Conservation (phyloP, 1,140 invertebrate species). For the Heterodera schachtii region DNA sequence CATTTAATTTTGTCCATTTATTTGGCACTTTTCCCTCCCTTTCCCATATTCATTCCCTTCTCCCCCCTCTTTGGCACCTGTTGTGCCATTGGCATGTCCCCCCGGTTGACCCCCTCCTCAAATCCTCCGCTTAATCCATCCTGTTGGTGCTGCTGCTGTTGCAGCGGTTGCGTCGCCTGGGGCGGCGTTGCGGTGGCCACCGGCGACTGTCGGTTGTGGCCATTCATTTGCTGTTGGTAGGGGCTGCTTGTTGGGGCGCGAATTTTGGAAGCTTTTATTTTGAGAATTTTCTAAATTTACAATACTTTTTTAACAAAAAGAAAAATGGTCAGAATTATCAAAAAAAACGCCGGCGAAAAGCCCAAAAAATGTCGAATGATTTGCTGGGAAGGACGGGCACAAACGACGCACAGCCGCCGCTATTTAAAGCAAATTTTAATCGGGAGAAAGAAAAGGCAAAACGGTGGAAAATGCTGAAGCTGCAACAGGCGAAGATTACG, state of each 20-base stretch:
- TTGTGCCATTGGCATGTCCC: neutral
- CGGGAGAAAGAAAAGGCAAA: neutral
- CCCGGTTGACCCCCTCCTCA: neutral
- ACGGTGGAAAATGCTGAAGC: neutral
- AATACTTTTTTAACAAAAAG: neutral
- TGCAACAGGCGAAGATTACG: neutral
- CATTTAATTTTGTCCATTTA: no score
- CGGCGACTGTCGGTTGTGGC: neutral
- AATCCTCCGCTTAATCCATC: neutral
- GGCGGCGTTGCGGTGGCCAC: neutral
- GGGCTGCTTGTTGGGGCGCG: neutral
- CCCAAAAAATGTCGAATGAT: neutral
- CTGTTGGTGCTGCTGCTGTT: neutral
- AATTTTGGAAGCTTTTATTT: neutral
- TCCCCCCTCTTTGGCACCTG: no score
- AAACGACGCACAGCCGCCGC: neutral
- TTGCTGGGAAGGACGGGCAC: neutral
- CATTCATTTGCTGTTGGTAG: constrained; percentile 3
- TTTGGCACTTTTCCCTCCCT: no score
- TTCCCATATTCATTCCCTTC: no score
- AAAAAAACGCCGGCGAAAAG: neutral
- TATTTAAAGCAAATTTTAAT: neutral
- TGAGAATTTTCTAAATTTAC: neutral
- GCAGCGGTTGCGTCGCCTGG: neutral
- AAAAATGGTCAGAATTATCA: neutral